These are phyloP conservation scores for Chrysochloris asiatica DNA, from an alignment of 2,113 vertebrate species.

Conservation along the genomic window DNA sequence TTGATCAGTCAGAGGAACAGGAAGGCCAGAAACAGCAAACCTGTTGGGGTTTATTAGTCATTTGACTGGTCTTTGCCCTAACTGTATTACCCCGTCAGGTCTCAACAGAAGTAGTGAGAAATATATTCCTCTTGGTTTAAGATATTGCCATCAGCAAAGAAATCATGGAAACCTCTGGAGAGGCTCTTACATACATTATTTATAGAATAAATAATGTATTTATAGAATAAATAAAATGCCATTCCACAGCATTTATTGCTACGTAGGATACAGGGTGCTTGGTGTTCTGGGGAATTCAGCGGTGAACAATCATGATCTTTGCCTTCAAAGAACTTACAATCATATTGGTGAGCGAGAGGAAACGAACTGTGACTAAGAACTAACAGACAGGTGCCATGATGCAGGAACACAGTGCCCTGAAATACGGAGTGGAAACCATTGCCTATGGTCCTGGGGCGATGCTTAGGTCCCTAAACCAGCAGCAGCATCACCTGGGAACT, in stretches of 20 bases:
- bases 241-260: not conserved
- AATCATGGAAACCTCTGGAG: not conserved
- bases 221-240: no score
- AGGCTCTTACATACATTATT: not conserved
- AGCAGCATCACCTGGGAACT: not conserved
- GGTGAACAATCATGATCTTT: not conserved
- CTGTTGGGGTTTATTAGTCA: not conserved
- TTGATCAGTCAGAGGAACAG: not conserved
- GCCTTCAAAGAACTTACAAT: not conserved
- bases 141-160: not conserved
- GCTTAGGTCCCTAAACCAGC: not conserved
- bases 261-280: not conserved
- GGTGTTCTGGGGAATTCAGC: not conserved
- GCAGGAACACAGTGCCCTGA: not conserved
- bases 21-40: not conserved
- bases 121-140: not conserved
- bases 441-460: no score
- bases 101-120: not conserved
- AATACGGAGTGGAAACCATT: not conserved
- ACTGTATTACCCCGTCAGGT: not conserved
- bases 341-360: no score
- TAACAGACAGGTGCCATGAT: not conserved
- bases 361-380: not conserved
- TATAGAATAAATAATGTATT: no score
- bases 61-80: not conserved